Conservation (phyloP, 2,888 invertebrate species). For the Empis stercorea region DNA sequence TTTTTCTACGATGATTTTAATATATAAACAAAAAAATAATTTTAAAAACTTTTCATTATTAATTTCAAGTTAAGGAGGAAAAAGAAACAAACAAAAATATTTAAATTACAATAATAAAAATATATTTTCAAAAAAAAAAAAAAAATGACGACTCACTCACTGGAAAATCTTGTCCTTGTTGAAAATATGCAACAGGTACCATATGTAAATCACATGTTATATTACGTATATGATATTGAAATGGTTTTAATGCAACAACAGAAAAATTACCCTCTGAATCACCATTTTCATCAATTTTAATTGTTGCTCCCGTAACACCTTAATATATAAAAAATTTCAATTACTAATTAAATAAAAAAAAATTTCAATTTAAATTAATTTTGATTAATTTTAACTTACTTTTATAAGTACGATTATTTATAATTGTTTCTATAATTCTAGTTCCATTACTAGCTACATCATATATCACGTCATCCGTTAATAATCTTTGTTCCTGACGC, state of each 20-base stretch:
- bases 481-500: constrained; percentile 39
- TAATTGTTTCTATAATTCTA: constrained; percentile 73
- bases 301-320: constrained; percentile 92
- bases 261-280: constrained; percentile 98
- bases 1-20: no score
- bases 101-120: not conserved
- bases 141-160: constrained; percentile 53
- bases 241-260: constrained; percentile 65
- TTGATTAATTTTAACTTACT: constrained; percentile 47
- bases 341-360: not conserved
- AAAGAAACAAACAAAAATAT: no score
- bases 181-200: constrained; percentile 74
- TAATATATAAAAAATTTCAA: constrained; percentile 11
- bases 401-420: constrained; percentile 68
- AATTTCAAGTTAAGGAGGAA: no score
- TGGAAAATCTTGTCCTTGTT: constrained; percentile 60
- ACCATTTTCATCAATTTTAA: constrained; percentile 81
- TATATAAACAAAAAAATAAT: no score
- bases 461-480: constrained; percentile 50
- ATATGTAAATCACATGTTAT: constrained; percentile 64
- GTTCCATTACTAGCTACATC: constrained; percentile 73
- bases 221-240: constrained; percentile 36
- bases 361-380: not conserved
- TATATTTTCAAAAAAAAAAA: constrained; percentile 19
- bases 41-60: no score